Base-by-base conservation (phyloP, 2,797 vertebrate species). In the Ammospiza maritima region DNA sequence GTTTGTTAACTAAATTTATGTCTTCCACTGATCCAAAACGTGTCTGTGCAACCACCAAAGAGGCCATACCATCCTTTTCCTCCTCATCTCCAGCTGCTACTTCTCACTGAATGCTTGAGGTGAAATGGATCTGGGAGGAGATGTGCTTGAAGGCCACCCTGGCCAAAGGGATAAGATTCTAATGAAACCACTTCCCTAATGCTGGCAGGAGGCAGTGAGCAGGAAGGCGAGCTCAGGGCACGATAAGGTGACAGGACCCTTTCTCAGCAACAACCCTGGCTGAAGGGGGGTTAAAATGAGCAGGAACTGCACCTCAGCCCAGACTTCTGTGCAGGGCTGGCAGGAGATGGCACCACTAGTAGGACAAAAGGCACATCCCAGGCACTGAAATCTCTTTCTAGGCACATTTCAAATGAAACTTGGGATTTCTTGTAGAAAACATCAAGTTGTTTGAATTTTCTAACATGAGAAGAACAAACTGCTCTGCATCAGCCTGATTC, bases 121-220 rank as follows among this genome's bases (percentile, higher is more conserved):
- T 2, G 3, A 72, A 88, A 57, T 0, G 0, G 25, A 5, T 71
- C 5, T 38, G 27, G 61, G 29, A 75, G 8, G 16, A 25, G 27
- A 32, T 16, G 60, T 57, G 13, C 36, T 48, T 74, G 61, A 67
- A 80, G 36, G 57, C n/a, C 70, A 38, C 32, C 34, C 53, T 53
- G 79, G 32, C 11, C 61, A 20, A 65, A 86, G 34, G 10, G 18
- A 9, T 44, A 20, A 23, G 27, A 15, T 26, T 79, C 54, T 76
- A 38, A 13, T 32, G 42, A 73, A 25, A 85, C 21, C 26, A 12
- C 7, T 66, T 67, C 48, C 42, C 16, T 26, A 16, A 30, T 45
- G n/a, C 65, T 16, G 16, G 23, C 44, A 62, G 40, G 32, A 74
- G 58, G 30, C 34, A 75, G 14, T 30, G 50, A 72, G 20, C 13